Percentiles rank a stretch among this genome's conserved stretches.
These are phyloP conservation scores for Brachyopa scutellaris DNA, from an alignment of 2,888 invertebrate genomes.

Conservation along the genomic window DNA sequence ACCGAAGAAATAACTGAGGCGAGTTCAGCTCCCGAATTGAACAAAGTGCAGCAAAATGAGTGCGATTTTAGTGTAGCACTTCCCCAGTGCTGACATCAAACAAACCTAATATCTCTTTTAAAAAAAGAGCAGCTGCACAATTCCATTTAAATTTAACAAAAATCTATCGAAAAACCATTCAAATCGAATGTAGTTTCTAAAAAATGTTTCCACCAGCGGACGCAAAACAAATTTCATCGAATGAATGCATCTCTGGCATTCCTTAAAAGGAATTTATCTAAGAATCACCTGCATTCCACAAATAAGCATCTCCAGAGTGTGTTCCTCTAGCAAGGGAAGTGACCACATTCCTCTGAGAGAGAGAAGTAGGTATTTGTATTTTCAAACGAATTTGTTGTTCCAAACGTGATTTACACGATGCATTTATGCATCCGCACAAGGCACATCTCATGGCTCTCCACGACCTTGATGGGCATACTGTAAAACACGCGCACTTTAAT, in stretches of 20 bases:
- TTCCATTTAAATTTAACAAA: not conserved
- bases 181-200: no score
- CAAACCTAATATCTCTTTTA: no score
- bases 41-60: no score
- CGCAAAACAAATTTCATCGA: no score
- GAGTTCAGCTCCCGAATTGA: no score
- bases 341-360: constrained; percentile 36
- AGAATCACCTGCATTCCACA: constrained; percentile 50
- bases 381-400: constrained; percentile 12
- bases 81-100: no score
- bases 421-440: constrained; percentile 43
- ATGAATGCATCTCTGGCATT: constrained; percentile 7
- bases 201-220: no score
- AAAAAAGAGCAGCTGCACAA: not conserved
- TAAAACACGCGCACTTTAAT: constrained; percentile 38
- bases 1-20: no score
- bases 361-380: constrained; percentile 3
- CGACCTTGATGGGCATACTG: constrained; percentile 48
- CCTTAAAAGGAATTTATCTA: constrained; percentile 15
- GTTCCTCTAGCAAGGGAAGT: constrained; percentile 36
- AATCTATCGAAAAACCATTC: no score
- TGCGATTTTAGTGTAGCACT: no score
- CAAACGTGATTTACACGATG: constrained; percentile 53
- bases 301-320: constrained; percentile 3
- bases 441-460: constrained; percentile 14